These are phyloP conservation scores for Anarsia innoxiella DNA, from an alignment of 2,888 invertebrate genomes.

Conservation along the genomic window DNA sequence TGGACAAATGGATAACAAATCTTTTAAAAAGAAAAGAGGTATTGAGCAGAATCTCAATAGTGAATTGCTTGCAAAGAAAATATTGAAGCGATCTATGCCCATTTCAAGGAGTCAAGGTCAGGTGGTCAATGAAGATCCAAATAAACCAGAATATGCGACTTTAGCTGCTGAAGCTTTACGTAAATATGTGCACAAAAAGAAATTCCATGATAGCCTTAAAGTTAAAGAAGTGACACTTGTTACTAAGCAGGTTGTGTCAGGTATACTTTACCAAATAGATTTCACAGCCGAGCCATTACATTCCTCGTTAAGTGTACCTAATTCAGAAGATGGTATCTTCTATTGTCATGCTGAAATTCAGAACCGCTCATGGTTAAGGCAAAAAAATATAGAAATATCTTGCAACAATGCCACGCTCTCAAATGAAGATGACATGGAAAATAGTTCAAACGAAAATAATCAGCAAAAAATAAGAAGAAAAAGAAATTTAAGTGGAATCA, in stretches of 20 bases:
- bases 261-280: constrained; percentile 35
- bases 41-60: no score
- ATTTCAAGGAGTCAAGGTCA: no score
- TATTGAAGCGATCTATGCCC: no score
- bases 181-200: constrained; percentile 25
- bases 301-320: constrained; percentile 21
- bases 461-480: no score
- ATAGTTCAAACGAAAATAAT: no score
- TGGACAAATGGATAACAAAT: constrained; percentile 19
- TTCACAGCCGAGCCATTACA: constrained; percentile 31
- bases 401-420: no score
- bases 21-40: constrained; percentile 6
- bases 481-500: no score
- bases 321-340: constrained; percentile 21
- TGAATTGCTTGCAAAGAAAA: no score
- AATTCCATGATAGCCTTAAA: constrained; percentile 22
- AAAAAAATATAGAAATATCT: constrained; percentile 40
- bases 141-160: no score
- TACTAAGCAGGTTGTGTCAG: constrained; percentile 31
- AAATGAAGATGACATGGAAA: no score
- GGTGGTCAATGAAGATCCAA: no score
- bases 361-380: constrained; percentile 69
- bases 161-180: constrained; percentile 36
- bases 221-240: constrained; percentile 36
- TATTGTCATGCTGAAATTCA: constrained; percentile 67